These are phyloP conservation scores for Pseudococcus jackbeardsleyi DNA, from an alignment of 2,888 invertebrate species.

Conservation along the genomic window DNA sequence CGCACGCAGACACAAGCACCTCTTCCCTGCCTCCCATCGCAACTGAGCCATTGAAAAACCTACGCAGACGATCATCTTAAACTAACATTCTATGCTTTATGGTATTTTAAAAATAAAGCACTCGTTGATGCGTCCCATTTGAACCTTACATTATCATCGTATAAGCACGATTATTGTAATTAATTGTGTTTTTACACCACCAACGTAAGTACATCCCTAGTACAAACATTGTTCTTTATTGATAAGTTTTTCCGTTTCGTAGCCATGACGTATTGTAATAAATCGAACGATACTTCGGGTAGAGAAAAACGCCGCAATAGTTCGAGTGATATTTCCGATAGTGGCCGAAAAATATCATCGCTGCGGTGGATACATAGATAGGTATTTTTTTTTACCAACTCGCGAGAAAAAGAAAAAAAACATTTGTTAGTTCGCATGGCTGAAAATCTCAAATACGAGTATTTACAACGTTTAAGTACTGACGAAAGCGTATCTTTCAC, in stretches of 20 bases:
- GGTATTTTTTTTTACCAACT: background rate
- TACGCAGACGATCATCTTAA: constrained; percentile 23
- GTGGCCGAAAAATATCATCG: background rate
- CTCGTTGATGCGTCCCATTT: background rate
- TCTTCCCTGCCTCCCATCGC: background rate
- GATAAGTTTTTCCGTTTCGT: background rate
- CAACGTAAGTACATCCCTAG: background rate
- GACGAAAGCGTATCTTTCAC: constrained; percentile 41
- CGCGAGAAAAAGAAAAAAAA: background rate
- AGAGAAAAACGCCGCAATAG: background rate
- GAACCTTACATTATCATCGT: background rate
- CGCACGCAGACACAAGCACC: background rate
- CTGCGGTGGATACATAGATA: background rate
- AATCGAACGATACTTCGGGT: background rate
- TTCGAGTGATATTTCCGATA: background rate
- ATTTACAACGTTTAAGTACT: background rate
- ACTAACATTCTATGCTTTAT: constrained; percentile 13
- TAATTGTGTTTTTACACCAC: constrained; percentile 4
- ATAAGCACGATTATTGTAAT: background rate
- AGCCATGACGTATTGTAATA: background rate
- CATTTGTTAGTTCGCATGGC: background rate
- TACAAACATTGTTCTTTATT: constrained; percentile 8
- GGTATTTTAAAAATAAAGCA: constrained; percentile 22
- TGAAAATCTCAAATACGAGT: background rate
- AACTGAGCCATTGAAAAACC: background rate